These are phyloP conservation scores for Drosophila watanabei DNA, from an alignment of 1,140 invertebrate genomes.

Conservation along the genomic window DNA sequence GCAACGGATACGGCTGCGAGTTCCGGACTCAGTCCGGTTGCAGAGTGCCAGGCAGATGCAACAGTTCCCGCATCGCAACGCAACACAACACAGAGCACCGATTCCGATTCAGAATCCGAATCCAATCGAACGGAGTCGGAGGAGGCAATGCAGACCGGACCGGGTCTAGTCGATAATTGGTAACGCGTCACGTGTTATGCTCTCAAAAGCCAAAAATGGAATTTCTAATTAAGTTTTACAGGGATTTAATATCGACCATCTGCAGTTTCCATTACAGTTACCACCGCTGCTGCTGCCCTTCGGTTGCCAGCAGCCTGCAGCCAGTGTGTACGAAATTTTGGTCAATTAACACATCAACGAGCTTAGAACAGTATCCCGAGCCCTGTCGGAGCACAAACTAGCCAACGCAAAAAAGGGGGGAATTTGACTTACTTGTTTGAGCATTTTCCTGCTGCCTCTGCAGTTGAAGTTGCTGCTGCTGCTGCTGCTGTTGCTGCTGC, in stretches of 20 bases:
- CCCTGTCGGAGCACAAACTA: conserved; percentile 16
- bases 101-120: conserved; percentile 15
- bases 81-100: neutral
- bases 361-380: conserved; percentile 54
- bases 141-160: conserved; percentile 6
- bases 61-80: conserved; percentile 50
- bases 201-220: conserved; percentile 85
- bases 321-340: conserved; percentile 80
- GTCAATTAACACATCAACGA: conserved; percentile 84
- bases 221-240: conserved; percentile 85
- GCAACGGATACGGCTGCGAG: conserved; percentile 39
- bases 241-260: conserved; percentile 83
- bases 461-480: conserved; percentile 23
- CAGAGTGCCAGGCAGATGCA: conserved; percentile 38
- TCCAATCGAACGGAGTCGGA: conserved; percentile 18
- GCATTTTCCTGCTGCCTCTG: conserved; percentile 50
- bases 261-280: conserved; percentile 59
- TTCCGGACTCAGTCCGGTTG: conserved; percentile 1
- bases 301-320: conserved; percentile 30
- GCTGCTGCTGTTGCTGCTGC: conserved; percentile 31
- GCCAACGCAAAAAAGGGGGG: conserved; percentile 40
- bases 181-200: conserved; percentile 82
- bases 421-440: conserved; percentile 68
- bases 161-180: conserved; percentile 73
- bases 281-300: conserved; percentile 2